Evolutionary conservation across 1,140 invertebrate genomes (phyloP).

Genomic region (Dryas iulia): DNA sequence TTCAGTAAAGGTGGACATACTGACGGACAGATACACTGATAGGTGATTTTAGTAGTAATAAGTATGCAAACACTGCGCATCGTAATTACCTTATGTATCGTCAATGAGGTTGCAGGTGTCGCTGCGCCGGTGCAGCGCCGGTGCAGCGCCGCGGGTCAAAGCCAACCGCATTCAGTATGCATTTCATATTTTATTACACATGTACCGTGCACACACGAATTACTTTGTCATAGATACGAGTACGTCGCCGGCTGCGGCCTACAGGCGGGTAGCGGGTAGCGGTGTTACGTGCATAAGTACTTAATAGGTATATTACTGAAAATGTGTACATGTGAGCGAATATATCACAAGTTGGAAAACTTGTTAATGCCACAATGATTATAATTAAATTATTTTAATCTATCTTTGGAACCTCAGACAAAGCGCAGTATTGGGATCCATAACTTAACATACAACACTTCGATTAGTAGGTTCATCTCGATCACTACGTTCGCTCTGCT

Average conservation of each 20-base stretch:
- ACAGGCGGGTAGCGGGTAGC: background rate
- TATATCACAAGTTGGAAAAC: too few relatives aligned
- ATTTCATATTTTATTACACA: conserved; percentile 1
- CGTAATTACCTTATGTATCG: background rate
- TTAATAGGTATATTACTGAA: too few relatives aligned
- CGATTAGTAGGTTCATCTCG: too few relatives aligned
- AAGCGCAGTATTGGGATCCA: too few relatives aligned
- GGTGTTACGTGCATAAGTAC: too few relatives aligned
- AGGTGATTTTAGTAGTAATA: background rate
- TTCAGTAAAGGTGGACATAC: too few relatives aligned
- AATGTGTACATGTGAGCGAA: background rate
- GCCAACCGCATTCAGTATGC: conserved; percentile 1
- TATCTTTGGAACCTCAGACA: too few relatives aligned
- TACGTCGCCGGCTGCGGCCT: background rate
- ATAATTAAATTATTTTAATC: too few relatives aligned
- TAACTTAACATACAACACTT: too few relatives aligned
- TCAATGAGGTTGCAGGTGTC: background rate
- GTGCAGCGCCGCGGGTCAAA: background rate
- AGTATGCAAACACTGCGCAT: background rate
- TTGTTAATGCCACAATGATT: too few relatives aligned
- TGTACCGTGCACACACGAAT: too few relatives aligned
- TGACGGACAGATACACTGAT: background rate
- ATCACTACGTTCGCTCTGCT: too few relatives aligned
- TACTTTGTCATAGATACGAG: background rate
- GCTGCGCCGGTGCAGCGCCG: background rate